These are phyloP conservation scores for Hyla sarda DNA, from an alignment of 2,113 vertebrate species.

Conservation along the genomic window DNA sequence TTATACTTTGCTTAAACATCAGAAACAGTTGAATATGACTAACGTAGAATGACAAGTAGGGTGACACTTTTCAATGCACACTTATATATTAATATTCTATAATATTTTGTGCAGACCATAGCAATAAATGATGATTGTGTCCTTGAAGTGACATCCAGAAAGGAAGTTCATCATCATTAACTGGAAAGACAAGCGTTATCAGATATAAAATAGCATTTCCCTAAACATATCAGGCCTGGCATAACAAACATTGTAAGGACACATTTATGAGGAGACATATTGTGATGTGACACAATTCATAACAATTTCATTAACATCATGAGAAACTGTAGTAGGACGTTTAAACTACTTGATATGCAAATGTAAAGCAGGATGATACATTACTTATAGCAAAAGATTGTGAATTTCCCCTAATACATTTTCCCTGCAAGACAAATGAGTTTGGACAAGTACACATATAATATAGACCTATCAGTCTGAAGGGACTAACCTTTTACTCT, in stretches of 20 bases:
- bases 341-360: constrained; percentile 4
- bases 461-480: constrained; percentile 7
- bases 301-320: not conserved
- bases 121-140: not conserved
- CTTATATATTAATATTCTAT: not conserved
- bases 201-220: not conserved
- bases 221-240: not conserved
- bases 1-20: not conserved
- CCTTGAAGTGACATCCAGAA: not conserved
- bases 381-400: constrained; percentile 13
- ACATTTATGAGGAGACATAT: not conserved
- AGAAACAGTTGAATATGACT: not conserved
- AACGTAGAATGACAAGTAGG: not conserved
- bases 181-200: not conserved
- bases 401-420: constrained; percentile 21
- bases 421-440: constrained; percentile 2
- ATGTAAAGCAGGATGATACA: not conserved
- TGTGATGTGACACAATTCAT: not conserved
- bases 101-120: not conserved
- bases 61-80: not conserved
- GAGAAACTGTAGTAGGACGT: not conserved
- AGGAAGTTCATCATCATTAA: not conserved
- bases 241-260: not conserved
- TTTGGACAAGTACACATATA: constrained; percentile 1
- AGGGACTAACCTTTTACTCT: constrained; percentile 17